These are phyloP conservation scores for Drosophila miranda DNA, from an alignment of 1,140 invertebrate genomes.

Conservation along the genomic window DNA sequence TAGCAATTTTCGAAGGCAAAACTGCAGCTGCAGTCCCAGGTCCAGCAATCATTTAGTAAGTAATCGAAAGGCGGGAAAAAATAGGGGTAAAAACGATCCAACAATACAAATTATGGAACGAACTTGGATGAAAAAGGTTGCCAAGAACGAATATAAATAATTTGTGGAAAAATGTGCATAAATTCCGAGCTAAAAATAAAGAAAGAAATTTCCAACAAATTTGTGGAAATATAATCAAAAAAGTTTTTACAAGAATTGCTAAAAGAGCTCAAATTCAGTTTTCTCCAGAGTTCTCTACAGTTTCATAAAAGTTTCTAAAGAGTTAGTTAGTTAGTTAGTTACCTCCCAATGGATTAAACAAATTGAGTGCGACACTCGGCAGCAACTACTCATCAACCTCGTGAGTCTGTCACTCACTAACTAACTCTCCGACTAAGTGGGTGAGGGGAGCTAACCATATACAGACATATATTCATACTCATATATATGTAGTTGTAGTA, in stretches of 20 bases:
- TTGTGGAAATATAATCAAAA: too few species aligned
- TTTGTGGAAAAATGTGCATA: too few species aligned
- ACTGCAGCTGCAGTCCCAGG: constrained; percentile 51
- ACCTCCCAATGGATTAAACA: constrained; percentile 50
- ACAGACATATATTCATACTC: background rate
- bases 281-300: too few species aligned
- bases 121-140: background rate
- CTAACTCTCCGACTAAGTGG: constrained; percentile 9
- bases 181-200: too few species aligned
- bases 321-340: constrained; percentile 8
- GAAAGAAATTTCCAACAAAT: too few species aligned
- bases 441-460: constrained; percentile 37
- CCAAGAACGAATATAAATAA: too few species aligned
- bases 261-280: too few species aligned
- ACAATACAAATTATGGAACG: constrained; percentile 35
- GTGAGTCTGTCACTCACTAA: constrained; percentile 24
- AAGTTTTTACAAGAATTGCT: too few species aligned
- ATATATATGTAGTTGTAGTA: constrained; percentile 2
- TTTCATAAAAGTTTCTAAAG: constrained; percentile 8
- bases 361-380: constrained; percentile 76
- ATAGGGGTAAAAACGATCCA: constrained; percentile 12
- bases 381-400: constrained; percentile 54
- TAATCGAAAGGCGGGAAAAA: constrained; percentile 30
- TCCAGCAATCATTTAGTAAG: constrained; percentile 50
- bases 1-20: constrained; percentile 67